These are phyloP conservation scores for Gnathonemus echidnorhynchus DNA, from an alignment of 2,113 vertebrate species.

Conservation along the genomic window DNA sequence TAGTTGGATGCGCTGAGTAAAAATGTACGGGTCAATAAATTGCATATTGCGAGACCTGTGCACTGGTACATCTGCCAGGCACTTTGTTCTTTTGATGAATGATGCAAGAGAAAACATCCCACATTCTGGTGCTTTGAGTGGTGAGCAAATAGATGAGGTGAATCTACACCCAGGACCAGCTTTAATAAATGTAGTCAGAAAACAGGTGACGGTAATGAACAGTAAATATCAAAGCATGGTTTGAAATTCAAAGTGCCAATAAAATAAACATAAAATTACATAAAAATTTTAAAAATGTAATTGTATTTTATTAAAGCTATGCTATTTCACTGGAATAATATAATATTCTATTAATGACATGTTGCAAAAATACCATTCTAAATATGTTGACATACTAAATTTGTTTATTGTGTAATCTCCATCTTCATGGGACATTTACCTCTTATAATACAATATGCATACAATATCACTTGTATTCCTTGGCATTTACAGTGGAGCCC, in stretches of 20 bases:
- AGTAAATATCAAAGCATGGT: background rate
- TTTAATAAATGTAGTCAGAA: background rate
- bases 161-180: background rate
- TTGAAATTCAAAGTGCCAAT: background rate
- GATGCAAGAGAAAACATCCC: background rate
- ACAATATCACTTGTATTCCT: background rate
- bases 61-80: background rate
- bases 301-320: background rate
- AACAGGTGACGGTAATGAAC: background rate
- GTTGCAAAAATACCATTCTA: background rate
- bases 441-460: background rate
- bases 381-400: background rate
- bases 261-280: background rate
- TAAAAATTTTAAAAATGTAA: background rate
- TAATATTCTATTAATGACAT: background rate
- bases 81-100: slow-evolving; percentile 9
- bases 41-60: background rate
- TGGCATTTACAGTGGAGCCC: background rate
- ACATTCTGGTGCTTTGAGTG: background rate
- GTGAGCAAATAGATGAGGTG: background rate
- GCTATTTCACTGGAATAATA: background rate
- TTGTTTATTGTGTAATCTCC: background rate
- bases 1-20: background rate
- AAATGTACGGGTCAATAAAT: background rate
- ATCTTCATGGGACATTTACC: background rate